Evolutionary conservation across 1,140 invertebrate genomes (phyloP), one percentile per base, ranked within the genome.

Genomic region (Brachionus koreanus): DNA sequence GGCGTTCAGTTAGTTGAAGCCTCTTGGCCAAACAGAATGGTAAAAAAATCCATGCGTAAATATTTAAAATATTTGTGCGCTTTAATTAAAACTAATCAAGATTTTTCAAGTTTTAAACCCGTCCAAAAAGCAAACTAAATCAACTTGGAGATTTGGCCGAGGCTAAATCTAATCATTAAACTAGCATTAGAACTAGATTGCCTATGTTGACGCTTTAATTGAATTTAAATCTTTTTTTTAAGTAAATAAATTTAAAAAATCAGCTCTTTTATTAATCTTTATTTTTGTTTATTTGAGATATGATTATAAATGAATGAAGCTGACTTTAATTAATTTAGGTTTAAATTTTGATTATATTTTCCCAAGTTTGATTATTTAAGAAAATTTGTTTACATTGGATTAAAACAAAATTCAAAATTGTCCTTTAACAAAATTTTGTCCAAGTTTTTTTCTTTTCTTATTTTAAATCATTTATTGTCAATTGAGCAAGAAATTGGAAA

Each of bases 41-140:
- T 57, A 3, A 57, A 3, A 57, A 57, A 57, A 57, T 57, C 49
- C 49, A 19, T 57, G n/a, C 49, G 49, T 19, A 57, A 57, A 57
- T 57, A 57, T 57, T 57, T 57, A 23, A 23, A 23, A 57, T 57
- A 19, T 57, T 57, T 57, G 19, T 23, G 19, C 49, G 29, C 29
- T 29, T 57, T 25, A 57, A 57, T 57, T 57, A 57, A 57, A 57
- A 57, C 49, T 57, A 57, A 57, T 57, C 49, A 57, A 57, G 49
- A 57, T 57, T 16, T 57, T 57, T 57, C 49, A 57, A 57, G 16
- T 57, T 57, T 57, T 57, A 57, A 57, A 57, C 49, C 19, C 49
- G 16, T 57, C 19, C n/a, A 57, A 57, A 57, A 57, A 57, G 49
- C 49, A 19, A 57, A 57, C 49, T 19, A 57, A 57, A 57, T 25